Conservation (phyloP, 2,888 invertebrate species). For the Caenorhabditis sp. region DNA sequence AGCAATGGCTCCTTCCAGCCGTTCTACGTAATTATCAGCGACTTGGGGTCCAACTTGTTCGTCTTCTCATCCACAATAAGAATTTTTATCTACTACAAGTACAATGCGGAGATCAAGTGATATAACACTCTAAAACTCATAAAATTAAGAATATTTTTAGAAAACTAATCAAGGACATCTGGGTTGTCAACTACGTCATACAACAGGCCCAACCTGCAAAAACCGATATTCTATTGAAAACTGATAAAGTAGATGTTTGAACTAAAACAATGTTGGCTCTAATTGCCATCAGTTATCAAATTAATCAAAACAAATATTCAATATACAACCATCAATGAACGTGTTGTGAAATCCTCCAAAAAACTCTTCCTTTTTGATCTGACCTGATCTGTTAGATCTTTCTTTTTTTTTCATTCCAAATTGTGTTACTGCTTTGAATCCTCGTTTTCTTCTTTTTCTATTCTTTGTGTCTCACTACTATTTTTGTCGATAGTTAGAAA, state of each 20-base stretch:
- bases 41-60: slow-evolving; percentile 72
- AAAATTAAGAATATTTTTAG: slow-evolving; percentile 12
- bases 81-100: slow-evolving; percentile 76
- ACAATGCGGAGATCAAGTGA: slow-evolving; percentile 72
- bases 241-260: slow-evolving; percentile 45
- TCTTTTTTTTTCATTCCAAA: neutral
- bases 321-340: slow-evolving; percentile 10
- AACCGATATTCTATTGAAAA: slow-evolving; percentile 40
- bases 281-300: too few relatives aligned
- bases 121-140: neutral
- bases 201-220: slow-evolving; percentile 34
- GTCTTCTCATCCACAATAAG: slow-evolving; percentile 73
- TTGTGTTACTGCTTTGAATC: neutral
- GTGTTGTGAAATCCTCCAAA: slow-evolving; percentile 1
- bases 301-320: too few relatives aligned
- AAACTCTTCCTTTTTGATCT: slow-evolving; percentile 1
- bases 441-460: neutral
- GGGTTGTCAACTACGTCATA: slow-evolving; percentile 35
- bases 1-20: slow-evolving; percentile 63
- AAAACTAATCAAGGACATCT: slow-evolving; percentile 35
- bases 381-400: slow-evolving; percentile 25
- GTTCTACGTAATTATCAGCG: slow-evolving; percentile 69
- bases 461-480: slow-evolving; percentile 12
- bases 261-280: too few relatives aligned
- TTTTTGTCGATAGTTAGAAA: slow-evolving; percentile 35